phyloP scores from a whole-genome alignment of 2,888 invertebrate genomes.

The Parthenolecanium corni region DNA sequence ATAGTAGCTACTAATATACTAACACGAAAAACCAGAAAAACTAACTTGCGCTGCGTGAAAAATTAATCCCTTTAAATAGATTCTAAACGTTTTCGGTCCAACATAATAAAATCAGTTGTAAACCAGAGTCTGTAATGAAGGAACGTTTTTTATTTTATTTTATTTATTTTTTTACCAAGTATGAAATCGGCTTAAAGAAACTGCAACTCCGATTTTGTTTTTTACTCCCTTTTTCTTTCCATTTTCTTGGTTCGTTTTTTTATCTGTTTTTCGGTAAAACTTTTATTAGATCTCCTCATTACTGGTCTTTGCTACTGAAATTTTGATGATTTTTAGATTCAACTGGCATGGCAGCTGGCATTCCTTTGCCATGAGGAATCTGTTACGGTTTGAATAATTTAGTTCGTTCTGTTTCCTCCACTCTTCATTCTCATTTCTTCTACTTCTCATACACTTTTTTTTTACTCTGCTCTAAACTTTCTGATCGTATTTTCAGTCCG shows the following conservation, averaged over 20 bases:
- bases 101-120: slow-evolving; percentile 22
- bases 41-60: too few species aligned
- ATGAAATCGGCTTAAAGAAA: slow-evolving; percentile 26
- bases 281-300: slow-evolving; percentile 32
- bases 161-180: slow-evolving; percentile 14
- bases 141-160: neutral
- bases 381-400: slow-evolving; percentile 24
- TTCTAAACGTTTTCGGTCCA: too few species aligned
- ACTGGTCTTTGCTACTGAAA: slow-evolving; percentile 32
- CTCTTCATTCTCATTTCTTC: neutral
- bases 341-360: slow-evolving; percentile 21
- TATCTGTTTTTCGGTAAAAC: slow-evolving; percentile 31
- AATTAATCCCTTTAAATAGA: too few species aligned
- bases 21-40: too few species aligned
- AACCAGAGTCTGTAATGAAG: slow-evolving; percentile 18
- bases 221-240: slow-evolving; percentile 30
- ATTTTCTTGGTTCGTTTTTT: slow-evolving; percentile 30
- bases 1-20: too few species aligned
- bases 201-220: slow-evolving; percentile 30
- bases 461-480: neutral
- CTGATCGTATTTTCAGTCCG: neutral
- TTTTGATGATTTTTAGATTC: slow-evolving; percentile 32
- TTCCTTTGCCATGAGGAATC: slow-evolving; percentile 24
- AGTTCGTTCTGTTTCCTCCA: slow-evolving; percentile 10
- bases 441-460: neutral